Percentiles rank a stretch among this genome's conserved stretches.
phyloP scores from a whole-genome alignment of 1,140 invertebrate genomes.

The Dinothrombium tinctorium region DNA sequence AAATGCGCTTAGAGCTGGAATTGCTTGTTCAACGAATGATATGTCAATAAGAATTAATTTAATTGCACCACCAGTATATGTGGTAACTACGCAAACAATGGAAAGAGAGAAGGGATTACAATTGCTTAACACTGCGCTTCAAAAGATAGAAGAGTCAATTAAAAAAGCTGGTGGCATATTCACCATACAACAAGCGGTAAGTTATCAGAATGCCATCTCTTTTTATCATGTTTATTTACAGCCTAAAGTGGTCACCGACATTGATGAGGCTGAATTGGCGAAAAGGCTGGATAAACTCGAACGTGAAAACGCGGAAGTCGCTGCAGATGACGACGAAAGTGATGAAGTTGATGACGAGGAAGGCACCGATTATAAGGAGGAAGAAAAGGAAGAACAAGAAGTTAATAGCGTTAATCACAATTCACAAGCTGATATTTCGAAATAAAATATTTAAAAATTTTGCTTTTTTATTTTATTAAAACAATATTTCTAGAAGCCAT shows the following conservation, averaged over 20 bases:
- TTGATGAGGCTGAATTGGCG: slow-evolving; percentile 82
- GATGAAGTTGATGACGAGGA: slow-evolving; percentile 26
- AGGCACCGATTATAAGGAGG: too few relatives aligned
- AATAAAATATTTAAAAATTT: too few relatives aligned
- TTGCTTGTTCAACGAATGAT: slow-evolving; percentile 72
- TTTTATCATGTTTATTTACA: too few relatives aligned
- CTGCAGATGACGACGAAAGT: slow-evolving; percentile 41
- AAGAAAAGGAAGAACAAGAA: too few relatives aligned
- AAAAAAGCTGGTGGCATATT: slow-evolving; percentile 65
- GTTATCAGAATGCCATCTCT: too few relatives aligned
- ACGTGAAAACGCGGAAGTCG: slow-evolving; percentile 76
- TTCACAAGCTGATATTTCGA: too few relatives aligned
- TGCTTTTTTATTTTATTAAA: too few relatives aligned
- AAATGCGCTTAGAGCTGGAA: slow-evolving; percentile 63
- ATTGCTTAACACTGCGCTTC: slow-evolving; percentile 63
- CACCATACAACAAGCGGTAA: slow-evolving; percentile 80
- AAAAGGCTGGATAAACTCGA: slow-evolving; percentile 79
- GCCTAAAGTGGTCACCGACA: slow-evolving; percentile 94
- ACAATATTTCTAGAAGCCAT: too few relatives aligned
- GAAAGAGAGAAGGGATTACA: slow-evolving; percentile 80
- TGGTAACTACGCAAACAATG: slow-evolving; percentile 92
- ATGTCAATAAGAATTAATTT: slow-evolving; percentile 96
- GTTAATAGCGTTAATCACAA: too few relatives aligned
- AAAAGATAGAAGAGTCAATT: slow-evolving; percentile 63
- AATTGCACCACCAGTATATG: slow-evolving; percentile 92